Conservation (phyloP, 92 coral and sea anemone genomes). For the Palythoa caribaeorum region DNA sequence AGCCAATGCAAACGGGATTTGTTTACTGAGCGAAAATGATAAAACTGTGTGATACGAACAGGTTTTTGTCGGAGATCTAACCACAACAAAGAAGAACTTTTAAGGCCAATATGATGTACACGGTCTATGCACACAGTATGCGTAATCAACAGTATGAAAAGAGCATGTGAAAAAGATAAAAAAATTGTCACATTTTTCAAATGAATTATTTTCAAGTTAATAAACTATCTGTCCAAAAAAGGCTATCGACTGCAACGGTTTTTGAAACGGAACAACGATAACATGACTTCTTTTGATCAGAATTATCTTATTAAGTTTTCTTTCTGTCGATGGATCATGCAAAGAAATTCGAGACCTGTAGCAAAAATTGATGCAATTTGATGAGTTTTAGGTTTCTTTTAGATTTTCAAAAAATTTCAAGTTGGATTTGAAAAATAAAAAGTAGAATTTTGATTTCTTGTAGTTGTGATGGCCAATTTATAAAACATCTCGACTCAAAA, state of each 20-base stretch:
- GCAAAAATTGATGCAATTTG: background rate
- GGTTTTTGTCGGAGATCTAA: background rate
- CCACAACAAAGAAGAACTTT: background rate
- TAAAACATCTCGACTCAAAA: no score
- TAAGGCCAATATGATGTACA: slow-evolving; percentile 8
- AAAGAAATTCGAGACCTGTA: background rate
- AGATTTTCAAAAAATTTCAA: background rate
- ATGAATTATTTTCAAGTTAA: background rate
- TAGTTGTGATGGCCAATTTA: no score
- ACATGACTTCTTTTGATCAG: background rate
- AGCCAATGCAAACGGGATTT: background rate
- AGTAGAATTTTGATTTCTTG: background rate
- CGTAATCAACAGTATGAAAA: background rate
- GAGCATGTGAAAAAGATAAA: background rate
- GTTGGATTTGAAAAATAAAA: background rate
- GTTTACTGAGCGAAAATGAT: background rate
- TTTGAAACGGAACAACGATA: background rate
- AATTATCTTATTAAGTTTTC: background rate
- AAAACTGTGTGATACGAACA: background rate
- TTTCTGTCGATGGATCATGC: background rate
- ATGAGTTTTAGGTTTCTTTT: background rate
- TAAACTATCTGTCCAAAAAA: background rate
- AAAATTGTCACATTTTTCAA: background rate
- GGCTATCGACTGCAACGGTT: background rate
- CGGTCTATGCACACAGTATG: background rate